Conservation (phyloP, 1,140 invertebrate species). For the Cheumatopsyche charites region DNA sequence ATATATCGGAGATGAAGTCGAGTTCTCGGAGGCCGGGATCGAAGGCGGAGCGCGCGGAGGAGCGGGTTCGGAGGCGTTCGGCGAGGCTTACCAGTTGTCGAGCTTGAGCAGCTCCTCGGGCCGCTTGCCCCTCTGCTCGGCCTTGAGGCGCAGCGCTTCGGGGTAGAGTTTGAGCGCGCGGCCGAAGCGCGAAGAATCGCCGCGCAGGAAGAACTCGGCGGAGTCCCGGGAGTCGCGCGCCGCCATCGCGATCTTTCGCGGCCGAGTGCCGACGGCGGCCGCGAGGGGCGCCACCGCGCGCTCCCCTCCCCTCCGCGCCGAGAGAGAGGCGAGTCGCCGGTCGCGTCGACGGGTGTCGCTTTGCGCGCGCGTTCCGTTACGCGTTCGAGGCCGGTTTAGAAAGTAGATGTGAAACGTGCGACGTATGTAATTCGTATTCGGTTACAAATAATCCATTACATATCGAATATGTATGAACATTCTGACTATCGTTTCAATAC, state of each 20-base stretch:
- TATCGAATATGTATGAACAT: too few species aligned
- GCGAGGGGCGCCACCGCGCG: slow-evolving; percentile 15
- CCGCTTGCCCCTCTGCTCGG: slow-evolving; percentile 86
- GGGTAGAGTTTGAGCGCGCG: slow-evolving; percentile 88
- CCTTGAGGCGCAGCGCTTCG: slow-evolving; percentile 84
- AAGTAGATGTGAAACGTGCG: too few species aligned
- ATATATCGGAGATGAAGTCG: neutral
- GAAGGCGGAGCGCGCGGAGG: slow-evolving; percentile 14
- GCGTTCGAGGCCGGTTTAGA: too few species aligned
- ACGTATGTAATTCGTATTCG: too few species aligned
- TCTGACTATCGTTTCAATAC: too few species aligned
- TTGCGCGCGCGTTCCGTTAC: slow-evolving; percentile 10
- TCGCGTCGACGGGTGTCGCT: slow-evolving; percentile 7
- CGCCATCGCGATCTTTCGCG: slow-evolving; percentile 10
- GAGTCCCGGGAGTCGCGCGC: slow-evolving; percentile 27
- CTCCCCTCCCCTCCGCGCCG: neutral
- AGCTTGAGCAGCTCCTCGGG: slow-evolving; percentile 91
- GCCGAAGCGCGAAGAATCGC: slow-evolving; percentile 83
- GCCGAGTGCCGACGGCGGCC: neutral
- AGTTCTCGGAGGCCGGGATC: neutral
- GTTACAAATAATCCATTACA: too few species aligned
- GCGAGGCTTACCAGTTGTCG: slow-evolving; percentile 83
- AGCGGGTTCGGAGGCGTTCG: slow-evolving; percentile 34
- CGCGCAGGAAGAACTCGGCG: slow-evolving; percentile 88
- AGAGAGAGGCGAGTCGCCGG: slow-evolving; percentile 22